Evolutionary conservation across 2,888 invertebrate genomes (phyloP).

Genomic region (Limnephilus rhombicus): DNA sequence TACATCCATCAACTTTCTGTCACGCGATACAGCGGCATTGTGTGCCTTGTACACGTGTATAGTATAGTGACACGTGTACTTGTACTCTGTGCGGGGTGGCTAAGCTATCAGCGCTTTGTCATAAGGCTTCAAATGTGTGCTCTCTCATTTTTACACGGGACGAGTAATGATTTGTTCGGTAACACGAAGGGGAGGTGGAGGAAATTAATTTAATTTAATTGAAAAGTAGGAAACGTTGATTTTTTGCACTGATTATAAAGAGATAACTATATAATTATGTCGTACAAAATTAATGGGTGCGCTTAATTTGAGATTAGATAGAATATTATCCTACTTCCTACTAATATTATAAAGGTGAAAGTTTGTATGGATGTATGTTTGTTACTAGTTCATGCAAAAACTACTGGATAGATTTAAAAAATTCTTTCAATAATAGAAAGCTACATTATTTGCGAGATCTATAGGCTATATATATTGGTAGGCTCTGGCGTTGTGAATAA

Average conservation of each 20-base stretch:
- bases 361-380: too few relatives aligned
- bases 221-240: neutral
- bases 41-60: neutral
- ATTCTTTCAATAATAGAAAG: too few relatives aligned
- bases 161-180: neutral
- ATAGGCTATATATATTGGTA: too few relatives aligned
- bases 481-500: too few relatives aligned
- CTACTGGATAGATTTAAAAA: too few relatives aligned
- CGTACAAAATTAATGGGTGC: neutral
- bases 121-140: neutral
- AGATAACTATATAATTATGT: neutral
- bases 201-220: neutral
- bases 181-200: neutral
- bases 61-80: neutral
- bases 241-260: neutral
- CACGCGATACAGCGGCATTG: neutral
- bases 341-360: too few relatives aligned
- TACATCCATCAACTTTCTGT: constrained; percentile 1
- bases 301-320: neutral
- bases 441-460: too few relatives aligned
- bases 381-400: too few relatives aligned
- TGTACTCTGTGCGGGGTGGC: neutral
- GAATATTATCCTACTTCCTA: too few relatives aligned
- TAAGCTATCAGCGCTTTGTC: neutral
- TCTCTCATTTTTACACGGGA: neutral